phyloP scores from a whole-genome alignment of 1,140 invertebrate genomes.

The Brachionus paranguensis region DNA sequence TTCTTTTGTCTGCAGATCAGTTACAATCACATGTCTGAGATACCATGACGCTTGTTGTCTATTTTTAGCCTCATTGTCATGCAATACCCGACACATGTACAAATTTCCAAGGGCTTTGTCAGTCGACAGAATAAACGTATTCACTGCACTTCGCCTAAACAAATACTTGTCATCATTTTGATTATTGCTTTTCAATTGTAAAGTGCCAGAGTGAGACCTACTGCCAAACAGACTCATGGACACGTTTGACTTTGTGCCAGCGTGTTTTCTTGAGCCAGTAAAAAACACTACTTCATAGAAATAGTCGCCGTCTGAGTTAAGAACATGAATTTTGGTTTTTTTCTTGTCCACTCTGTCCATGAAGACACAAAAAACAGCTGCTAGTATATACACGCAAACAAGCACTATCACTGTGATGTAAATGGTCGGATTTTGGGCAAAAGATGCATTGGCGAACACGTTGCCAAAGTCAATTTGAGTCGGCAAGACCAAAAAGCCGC shows the following conservation, averaged over 20 bases:
- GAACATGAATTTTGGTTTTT: conserved; percentile 48
- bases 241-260: conserved; percentile 44
- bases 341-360: conserved; percentile 40
- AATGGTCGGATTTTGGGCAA: conserved; percentile 60
- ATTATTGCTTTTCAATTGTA: conserved; percentile 30
- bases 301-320: conserved; percentile 58
- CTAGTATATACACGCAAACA: conserved; percentile 53
- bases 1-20: conserved; percentile 60
- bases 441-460: conserved; percentile 56
- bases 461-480: conserved; percentile 56
- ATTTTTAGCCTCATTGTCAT: conserved; percentile 59
- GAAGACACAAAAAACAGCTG: conserved; percentile 56
- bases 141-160: conserved; percentile 50
- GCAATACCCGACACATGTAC: conserved; percentile 60
- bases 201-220: background rate
- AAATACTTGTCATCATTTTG: conserved; percentile 43
- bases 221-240: conserved; percentile 36
- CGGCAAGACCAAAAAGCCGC: conserved; percentile 53
- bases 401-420: conserved; percentile 59
- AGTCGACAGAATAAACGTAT: conserved; percentile 58
- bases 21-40: conserved; percentile 57
- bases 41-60: conserved; percentile 59
- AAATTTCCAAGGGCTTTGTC: conserved; percentile 58
- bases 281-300: conserved; percentile 59
- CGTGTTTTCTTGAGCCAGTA: conserved; percentile 57